Evolutionary conservation across 2,113 vertebrate species (phyloP), one percentile per base, ranked within the genome.

Genomic region (Cololabis saira): DNA sequence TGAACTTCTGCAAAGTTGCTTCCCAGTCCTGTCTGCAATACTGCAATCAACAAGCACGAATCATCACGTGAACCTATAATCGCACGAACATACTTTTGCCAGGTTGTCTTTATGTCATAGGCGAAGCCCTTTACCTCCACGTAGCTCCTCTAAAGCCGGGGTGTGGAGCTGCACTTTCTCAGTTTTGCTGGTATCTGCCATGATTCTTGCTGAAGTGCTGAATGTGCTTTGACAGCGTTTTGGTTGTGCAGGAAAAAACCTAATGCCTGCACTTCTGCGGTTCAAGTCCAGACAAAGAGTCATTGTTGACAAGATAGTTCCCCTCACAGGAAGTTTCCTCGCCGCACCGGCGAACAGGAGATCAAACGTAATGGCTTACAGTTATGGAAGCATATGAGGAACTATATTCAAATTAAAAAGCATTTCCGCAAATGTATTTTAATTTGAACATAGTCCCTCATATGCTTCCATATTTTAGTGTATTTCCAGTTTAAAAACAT

Each of bases 1-100:
- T 94, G 90, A 40, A 92, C 95, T 70, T 98, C 94, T 74, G 95
- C 95, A 90, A 96, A 99, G 84, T 97, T 97, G 50, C 80, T 89
- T n/a, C 89, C 90, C 42, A 99, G 88, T 1, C 97, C 97, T 80
- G 91, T 86, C 78, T 97, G 94, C 53, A 98, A 82, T 19, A 98
- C 97, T 99, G 24, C 52, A 71, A 56, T 17, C 61, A 74, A 21
- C 12, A 27, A 16, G 15, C 1, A 57, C 30, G 0, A 47, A 24
- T 2, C 4, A 22, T 17, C 15, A 12, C 2, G 50, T 21, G 2
- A 18, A 17, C 15, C 0, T 12, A 1, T 0, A 7, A 1, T 47
- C 56, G 30, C 10, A 43, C 14, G n/a, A 22, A 13, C 45, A 52
- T 11, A 4, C 0, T 16, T 18, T 22, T n/a, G 16, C 1, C 14